phyloP scores from a whole-genome alignment of 2,888 invertebrate species.

The Epiperipatus broadwayi region DNA sequence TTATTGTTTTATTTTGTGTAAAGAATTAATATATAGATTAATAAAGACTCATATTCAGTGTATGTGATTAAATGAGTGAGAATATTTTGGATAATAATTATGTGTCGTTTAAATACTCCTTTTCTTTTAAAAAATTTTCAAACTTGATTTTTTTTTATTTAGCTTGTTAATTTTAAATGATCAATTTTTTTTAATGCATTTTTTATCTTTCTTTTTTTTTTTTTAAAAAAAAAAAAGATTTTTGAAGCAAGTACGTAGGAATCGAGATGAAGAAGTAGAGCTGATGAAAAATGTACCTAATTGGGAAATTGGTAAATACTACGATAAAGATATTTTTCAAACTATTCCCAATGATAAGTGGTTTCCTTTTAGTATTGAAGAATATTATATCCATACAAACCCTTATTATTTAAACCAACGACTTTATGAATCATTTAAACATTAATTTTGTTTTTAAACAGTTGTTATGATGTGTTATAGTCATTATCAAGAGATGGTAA shows the following conservation, averaged over 20 bases:
- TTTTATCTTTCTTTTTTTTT: constrained; percentile 15
- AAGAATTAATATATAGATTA: no score
- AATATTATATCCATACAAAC: constrained; percentile 48
- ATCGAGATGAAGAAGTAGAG: constrained; percentile 61
- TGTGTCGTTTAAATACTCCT: constrained; percentile 23
- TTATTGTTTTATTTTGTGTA: no score
- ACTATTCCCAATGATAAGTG: constrained; percentile 43
- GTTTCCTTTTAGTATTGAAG: constrained; percentile 42
- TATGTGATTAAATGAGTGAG: no score
- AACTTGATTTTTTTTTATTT: no score
- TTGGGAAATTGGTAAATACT: constrained; percentile 77
- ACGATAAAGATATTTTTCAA: constrained; percentile 60
- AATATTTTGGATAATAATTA: constrained; percentile 25
- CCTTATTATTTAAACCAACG: no score
- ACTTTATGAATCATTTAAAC: no score
- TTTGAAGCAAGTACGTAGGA: constrained; percentile 53
- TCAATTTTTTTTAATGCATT: no score
- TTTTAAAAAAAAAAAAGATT: constrained; percentile 33
- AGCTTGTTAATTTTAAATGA: constrained; percentile 7
- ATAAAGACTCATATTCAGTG: no score
- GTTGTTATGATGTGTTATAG: no score
- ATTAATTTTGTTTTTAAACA: no score
- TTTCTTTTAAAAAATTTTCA: constrained; percentile 18
- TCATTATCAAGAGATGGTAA: no score
- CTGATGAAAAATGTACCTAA: constrained; percentile 74